phyloP scores from a whole-genome alignment of 2,113 vertebrate genomes.

The Mohoua ochrocephala region DNA sequence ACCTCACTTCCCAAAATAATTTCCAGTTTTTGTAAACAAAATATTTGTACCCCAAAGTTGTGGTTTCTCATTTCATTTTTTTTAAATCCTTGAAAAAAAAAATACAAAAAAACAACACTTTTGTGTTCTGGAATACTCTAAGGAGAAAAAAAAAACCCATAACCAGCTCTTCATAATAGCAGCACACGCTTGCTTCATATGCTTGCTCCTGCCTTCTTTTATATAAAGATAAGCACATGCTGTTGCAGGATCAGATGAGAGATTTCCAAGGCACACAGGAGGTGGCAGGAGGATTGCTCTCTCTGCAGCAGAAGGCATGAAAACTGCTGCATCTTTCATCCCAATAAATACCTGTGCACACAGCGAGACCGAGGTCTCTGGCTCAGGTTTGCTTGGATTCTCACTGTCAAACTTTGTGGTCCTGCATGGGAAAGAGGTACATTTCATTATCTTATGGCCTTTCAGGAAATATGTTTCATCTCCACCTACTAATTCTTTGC shows the following conservation, averaged over 20 bases:
- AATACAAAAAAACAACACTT: neutral
- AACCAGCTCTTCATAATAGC: neutral
- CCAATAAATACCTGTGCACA: neutral
- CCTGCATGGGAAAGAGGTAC: neutral
- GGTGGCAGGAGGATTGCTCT: neutral
- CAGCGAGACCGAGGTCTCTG: neutral
- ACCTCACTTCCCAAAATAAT: neutral
- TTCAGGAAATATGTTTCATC: neutral
- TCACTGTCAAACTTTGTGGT: neutral
- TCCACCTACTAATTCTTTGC: neutral
- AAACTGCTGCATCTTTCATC: neutral
- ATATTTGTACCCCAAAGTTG: neutral
- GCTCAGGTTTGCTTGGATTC: neutral
- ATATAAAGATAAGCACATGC: neutral
- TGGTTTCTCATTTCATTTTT: neutral
- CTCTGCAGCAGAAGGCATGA: neutral
- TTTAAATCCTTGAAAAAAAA: neutral
- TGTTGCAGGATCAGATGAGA: neutral
- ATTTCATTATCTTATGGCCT: neutral
- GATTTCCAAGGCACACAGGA: neutral
- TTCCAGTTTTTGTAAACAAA: constrained; percentile 12
- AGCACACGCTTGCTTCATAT: neutral
- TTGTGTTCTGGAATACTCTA: neutral
- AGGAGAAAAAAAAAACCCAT: neutral
- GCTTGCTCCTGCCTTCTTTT: neutral